phyloP scores from a whole-genome alignment of 2,797 vertebrate species.

The Bradypus variegatus region DNA sequence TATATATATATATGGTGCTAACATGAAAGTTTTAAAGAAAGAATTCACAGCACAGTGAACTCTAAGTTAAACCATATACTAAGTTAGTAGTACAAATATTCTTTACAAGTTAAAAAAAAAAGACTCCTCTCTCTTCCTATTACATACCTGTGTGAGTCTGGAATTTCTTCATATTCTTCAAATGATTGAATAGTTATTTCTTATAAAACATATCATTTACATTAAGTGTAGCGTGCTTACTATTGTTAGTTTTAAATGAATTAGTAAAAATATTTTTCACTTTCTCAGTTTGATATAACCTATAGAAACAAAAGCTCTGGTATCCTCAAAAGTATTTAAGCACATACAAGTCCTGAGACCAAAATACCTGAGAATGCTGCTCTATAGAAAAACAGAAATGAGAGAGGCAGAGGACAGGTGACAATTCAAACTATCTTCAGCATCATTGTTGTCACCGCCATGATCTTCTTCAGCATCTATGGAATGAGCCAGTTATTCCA shows the following conservation, averaged over 20 bases:
- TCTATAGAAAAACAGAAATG: not conserved
- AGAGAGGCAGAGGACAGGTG: not conserved
- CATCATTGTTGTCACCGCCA: too few species aligned
- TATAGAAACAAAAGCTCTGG: too few species aligned
- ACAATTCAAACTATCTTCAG: not conserved
- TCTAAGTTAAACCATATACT: too few species aligned
- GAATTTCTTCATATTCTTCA: not conserved
- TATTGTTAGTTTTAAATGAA: too few species aligned
- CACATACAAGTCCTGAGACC: not conserved
- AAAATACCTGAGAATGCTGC: not conserved
- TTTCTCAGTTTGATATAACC: too few species aligned
- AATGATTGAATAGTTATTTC: not conserved
- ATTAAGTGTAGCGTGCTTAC: too few species aligned
- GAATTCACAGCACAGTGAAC: too few species aligned
- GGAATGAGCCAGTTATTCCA: not conserved
- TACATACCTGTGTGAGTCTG: not conserved
- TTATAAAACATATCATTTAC: not conserved
- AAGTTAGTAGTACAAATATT: too few species aligned
- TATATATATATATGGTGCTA: too few species aligned
- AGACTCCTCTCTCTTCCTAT: not conserved
- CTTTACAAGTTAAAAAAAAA: not conserved
- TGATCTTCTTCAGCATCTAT: too few species aligned
- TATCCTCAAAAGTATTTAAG: too few species aligned
- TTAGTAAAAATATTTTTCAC: not conserved
- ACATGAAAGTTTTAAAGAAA: too few species aligned